These are phyloP conservation scores for Netelia melanura DNA, from an alignment of 2,888 invertebrate species.

Conservation along the genomic window DNA sequence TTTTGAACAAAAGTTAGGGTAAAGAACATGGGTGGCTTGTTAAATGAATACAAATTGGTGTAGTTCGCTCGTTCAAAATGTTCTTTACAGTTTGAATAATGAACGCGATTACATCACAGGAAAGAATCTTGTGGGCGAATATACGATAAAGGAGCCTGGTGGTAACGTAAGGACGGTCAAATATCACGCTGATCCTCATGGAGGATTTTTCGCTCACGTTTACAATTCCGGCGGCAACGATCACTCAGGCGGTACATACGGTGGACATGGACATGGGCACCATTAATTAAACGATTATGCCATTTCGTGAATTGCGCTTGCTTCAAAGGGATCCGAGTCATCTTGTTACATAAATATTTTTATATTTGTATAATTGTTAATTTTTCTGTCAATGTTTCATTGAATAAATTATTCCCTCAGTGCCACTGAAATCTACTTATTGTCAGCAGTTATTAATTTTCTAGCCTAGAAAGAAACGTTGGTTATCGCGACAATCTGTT, in stretches of 20 bases:
- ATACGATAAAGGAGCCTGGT: constrained; percentile 83
- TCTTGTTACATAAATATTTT: constrained; percentile 31
- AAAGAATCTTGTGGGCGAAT: constrained; percentile 82
- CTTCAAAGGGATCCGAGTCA: constrained; percentile 18
- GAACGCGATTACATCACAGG: constrained; percentile 68
- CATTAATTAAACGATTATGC: constrained; percentile 53
- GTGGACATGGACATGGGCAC: constrained; percentile 74
- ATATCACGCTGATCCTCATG: constrained; percentile 82
- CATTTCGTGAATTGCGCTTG: constrained; percentile 31
- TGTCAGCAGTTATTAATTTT: background rate
- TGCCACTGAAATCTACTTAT: constrained; percentile 3
- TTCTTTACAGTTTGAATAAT: background rate
- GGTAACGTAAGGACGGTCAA: constrained; percentile 82
- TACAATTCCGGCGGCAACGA: constrained; percentile 82
- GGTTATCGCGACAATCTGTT: background rate
- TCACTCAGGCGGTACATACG: constrained; percentile 80
- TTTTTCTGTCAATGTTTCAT: constrained; percentile 23
- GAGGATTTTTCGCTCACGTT: constrained; percentile 83
- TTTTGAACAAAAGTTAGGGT: background rate
- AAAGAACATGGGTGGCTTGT: background rate
- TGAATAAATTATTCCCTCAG: constrained; percentile 45
- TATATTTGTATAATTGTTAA: constrained; percentile 66
- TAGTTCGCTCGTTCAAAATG: background rate
- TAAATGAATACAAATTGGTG: background rate
- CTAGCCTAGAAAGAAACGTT: background rate